phyloP scores from a whole-genome alignment of 2,113 vertebrate genomes.

The Arenaria interpres region DNA sequence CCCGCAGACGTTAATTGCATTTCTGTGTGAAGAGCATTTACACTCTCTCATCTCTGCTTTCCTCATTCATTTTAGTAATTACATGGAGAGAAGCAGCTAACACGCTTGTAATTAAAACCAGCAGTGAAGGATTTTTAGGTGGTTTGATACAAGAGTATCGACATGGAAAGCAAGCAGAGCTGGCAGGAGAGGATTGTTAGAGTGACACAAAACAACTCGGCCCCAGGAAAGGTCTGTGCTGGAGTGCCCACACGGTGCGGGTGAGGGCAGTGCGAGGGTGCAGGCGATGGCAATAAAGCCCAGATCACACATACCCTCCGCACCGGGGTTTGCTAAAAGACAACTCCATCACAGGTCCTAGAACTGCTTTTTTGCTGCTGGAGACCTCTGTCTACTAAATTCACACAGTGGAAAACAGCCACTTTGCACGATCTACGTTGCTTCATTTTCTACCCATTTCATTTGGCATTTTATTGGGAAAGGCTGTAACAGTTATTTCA shows the following conservation, averaged over 20 bases:
- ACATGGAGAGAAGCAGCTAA: conserved; percentile 68
- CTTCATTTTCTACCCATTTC: conserved; percentile 48
- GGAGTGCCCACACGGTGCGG: rapidly evolving
- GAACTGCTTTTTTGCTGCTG: background rate
- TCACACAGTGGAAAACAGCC: conserved; percentile 25
- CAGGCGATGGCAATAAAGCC: background rate
- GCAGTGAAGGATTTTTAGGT: conserved; percentile 73
- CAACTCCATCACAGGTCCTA: background rate
- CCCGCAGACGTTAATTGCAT: conserved; percentile 74
- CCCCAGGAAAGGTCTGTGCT: background rate
- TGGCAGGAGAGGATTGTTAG: background rate
- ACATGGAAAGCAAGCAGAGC: background rate
- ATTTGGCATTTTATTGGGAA: conserved; percentile 64
- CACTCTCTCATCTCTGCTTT: conserved; percentile 67
- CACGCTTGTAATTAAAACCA: conserved; percentile 70
- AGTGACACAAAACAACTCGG: background rate
- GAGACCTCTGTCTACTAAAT: background rate
- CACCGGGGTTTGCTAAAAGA: background rate
- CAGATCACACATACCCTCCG: background rate
- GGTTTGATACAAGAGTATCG: background rate
- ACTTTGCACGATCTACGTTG: background rate
- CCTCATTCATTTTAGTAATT: conserved; percentile 76
- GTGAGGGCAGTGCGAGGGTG: rapidly evolving
- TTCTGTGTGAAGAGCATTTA: conserved; percentile 65
- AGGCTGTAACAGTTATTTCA: conserved; percentile 66